Conservation (phyloP, 1,140 invertebrate genomes). For the Cotesia vestalis region DNA sequence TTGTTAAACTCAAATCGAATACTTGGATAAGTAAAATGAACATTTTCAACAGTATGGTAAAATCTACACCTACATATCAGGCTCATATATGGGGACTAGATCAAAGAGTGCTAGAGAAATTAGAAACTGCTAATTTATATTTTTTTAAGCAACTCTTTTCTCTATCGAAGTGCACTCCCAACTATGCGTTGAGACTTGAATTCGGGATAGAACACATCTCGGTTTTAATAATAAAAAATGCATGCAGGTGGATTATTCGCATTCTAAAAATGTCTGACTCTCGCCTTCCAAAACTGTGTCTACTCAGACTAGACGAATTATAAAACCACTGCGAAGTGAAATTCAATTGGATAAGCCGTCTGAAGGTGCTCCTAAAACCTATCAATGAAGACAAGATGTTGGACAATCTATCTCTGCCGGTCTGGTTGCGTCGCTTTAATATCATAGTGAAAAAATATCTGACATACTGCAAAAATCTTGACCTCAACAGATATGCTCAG, state of each 20-base stretch:
- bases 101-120: background rate
- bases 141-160: background rate
- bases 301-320: no score
- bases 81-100: background rate
- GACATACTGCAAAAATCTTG: no score
- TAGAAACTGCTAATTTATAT: background rate
- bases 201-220: background rate
- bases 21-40: slow-evolving; percentile 29
- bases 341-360: no score
- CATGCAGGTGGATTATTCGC: background rate
- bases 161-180: background rate
- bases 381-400: no score
- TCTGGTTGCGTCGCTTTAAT: no score
- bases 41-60: slow-evolving; percentile 20
- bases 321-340: no score
- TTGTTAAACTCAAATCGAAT: slow-evolving; percentile 5
- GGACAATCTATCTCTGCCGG: no score
- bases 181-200: background rate
- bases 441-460: no score
- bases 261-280: background rate
- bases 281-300: background rate
- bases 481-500: no score
- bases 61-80: background rate
- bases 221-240: background rate
- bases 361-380: no score